A percentile compares a stretch with the other conserved stretches of the same genome.
These are phyloP conservation scores for Aphaenogaster floridana DNA, from an alignment of 1,140 invertebrate species.

Conservation along the genomic window DNA sequence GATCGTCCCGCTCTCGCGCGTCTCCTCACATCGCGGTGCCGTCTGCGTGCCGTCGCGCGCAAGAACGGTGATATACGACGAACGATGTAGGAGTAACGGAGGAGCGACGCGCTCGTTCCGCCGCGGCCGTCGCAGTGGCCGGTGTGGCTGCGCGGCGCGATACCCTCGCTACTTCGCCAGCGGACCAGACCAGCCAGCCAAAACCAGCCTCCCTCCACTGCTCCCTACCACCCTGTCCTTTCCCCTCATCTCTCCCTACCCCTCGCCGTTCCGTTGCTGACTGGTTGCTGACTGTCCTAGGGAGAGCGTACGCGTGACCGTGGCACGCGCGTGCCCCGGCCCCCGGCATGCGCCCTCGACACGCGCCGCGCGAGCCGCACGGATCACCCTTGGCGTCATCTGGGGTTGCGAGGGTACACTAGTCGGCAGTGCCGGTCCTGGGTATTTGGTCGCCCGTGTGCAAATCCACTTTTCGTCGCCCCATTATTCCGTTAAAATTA, in stretches of 20 bases:
- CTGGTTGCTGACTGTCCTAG: constrained; percentile 43
- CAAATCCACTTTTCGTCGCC: too few species aligned
- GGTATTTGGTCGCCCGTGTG: too few species aligned
- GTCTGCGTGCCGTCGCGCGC: not conserved
- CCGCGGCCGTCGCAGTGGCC: constrained; percentile 43
- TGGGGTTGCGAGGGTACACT: not conserved
- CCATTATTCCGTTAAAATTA: too few species aligned
- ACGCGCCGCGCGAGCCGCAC: constrained; percentile 27
- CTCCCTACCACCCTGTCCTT: not conserved
- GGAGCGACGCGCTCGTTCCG: constrained; percentile 41
- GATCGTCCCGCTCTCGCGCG: not conserved
- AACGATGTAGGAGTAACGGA: not conserved
- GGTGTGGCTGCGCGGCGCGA: constrained; percentile 51
- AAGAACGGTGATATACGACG: not conserved
- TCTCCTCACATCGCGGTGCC: constrained; percentile 29
- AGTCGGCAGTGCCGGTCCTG: not conserved
- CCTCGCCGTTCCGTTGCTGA: not conserved
- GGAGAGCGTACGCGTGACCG: constrained; percentile 67
- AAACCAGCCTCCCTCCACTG: constrained; percentile 48
- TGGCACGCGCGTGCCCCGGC: constrained; percentile 63
- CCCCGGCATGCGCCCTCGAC: constrained; percentile 65
- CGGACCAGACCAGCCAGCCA: constrained; percentile 33
- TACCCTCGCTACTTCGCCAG: constrained; percentile 48
- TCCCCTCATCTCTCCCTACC: too few species aligned
- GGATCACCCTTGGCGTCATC: constrained; percentile 21